Conservation (phyloP, 2,797 vertebrate genomes). For the Spheniscus humboldti region DNA sequence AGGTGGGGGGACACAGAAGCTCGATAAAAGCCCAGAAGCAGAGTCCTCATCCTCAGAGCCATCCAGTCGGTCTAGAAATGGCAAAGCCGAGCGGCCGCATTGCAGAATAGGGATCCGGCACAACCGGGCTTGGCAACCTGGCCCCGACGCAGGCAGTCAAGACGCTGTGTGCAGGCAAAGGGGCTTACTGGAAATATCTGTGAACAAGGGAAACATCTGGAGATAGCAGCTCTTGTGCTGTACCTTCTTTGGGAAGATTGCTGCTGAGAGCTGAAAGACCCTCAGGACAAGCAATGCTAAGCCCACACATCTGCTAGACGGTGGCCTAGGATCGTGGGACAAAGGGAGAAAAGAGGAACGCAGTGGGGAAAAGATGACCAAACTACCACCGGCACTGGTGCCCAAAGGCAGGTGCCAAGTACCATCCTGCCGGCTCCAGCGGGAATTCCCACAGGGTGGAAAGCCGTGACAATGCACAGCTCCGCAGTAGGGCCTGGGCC, state of each 20-base stretch:
- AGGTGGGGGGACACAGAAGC: not conserved
- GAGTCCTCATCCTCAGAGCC: not conserved
- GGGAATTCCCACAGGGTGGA: fast-evolving
- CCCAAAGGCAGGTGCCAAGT: not conserved
- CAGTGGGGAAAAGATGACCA: not conserved
- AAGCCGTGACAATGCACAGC: fast-evolving
- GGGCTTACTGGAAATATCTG: not conserved
- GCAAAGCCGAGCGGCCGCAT: not conserved
- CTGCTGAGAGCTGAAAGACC: not conserved
- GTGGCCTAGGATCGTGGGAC: not conserved
- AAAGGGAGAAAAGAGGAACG: not conserved
- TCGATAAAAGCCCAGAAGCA: not conserved
- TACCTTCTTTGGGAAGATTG: fast-evolving
- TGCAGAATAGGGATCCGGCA: not conserved
- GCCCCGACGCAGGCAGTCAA: fast-evolving
- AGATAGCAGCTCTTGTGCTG: not conserved
- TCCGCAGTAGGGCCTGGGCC: fast-evolving
- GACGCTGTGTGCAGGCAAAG: not conserved
- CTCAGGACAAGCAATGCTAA: not conserved
- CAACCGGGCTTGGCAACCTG: not conserved
- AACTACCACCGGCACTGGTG: fast-evolving
- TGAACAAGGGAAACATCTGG: not conserved
- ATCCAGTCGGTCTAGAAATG: not conserved
- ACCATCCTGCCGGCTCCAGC: not conserved
- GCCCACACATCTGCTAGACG: not conserved